Base-by-base conservation (phyloP, 2,797 vertebrate genomes). In the Poliocrania exsul region DNA sequence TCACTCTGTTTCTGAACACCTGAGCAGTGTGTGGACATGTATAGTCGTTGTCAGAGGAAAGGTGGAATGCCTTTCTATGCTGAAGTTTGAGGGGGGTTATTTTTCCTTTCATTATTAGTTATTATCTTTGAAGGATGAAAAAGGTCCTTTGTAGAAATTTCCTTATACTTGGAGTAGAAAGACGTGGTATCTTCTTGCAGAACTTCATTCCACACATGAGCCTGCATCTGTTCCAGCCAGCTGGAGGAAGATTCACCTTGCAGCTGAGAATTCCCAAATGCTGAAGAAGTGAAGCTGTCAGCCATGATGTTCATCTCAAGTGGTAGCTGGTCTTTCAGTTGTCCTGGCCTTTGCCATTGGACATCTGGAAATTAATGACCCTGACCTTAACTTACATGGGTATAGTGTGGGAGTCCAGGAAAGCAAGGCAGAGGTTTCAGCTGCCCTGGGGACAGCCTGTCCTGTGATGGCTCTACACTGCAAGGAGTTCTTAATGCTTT, bases 61-160 rank as follows among this genome's bases (percentile, higher is more conserved):
- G 42, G 18, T 50, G 19, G 57, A 91, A 75, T 51, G 21, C 14
- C 49, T 80, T 87, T 33, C 20, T 70, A 4, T 81, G 46, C 28
- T 80, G 47, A 77, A 62, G 9, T 24, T 67, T 17, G 5, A 7
- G 6, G 16, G 2, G 4, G 4, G 25, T 21, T 71, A 37, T 71
- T 90, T 83, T 78, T 78, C 37, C 46, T 81, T 94, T 90, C 35
- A 47, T 13, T 88, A 92, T 88, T 69, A 13, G 13, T 88, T 86
- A 81, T 13, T 42, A 15, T 26, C 38, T 82, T 70, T 57, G 80
- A 88, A 93, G 18, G 29, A 74, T n/a, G 11, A 46, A 71, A 38
- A 65, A 86, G 6, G 25, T 78, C 20, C 16, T 60, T 38, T 61
- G 42, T 51, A 77, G 37, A 87, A 89, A 73, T 49, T 28, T 8